These are phyloP conservation scores for Labrus mixtus DNA, from an alignment of 2,113 vertebrate genomes.

Conservation along the genomic window DNA sequence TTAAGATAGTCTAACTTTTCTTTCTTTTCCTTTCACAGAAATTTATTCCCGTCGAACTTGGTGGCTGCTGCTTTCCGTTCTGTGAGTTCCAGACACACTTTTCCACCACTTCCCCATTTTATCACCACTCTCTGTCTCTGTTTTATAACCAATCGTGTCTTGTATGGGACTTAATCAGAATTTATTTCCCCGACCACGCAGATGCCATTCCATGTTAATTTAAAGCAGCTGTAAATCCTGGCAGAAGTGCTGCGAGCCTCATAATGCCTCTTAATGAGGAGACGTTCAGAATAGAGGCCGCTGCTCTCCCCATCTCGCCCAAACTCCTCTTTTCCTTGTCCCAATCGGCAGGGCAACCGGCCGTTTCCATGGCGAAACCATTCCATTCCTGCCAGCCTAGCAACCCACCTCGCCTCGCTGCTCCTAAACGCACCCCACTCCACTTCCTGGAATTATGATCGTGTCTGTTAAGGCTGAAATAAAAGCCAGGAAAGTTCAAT, in stretches of 20 bases:
- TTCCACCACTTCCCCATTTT: not conserved
- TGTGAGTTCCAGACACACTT: slow-evolving; percentile 82
- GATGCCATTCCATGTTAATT: slow-evolving; percentile 38
- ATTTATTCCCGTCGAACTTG: slow-evolving; percentile 95
- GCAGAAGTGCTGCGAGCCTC: slow-evolving; percentile 26
- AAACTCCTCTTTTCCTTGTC: slow-evolving; percentile 44
- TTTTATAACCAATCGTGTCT: slow-evolving; percentile 1
- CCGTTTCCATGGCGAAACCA: slow-evolving; percentile 76
- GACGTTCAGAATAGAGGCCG: slow-evolving; percentile 30
- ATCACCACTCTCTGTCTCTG: not conserved
- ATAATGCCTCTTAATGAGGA: slow-evolving; percentile 56
- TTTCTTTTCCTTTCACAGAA: slow-evolving; percentile 82
- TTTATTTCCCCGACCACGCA: slow-evolving; percentile 31
- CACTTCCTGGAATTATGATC: slow-evolving; percentile 44
- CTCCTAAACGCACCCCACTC: slow-evolving; percentile 35
- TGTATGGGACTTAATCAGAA: slow-evolving; percentile 18
- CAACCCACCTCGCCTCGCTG: slow-evolving; percentile 69
- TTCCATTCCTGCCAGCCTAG: slow-evolving; percentile 76
- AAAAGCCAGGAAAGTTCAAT: slow-evolving; percentile 58
- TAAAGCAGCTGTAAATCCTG: slow-evolving; percentile 39
- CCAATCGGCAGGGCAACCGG: slow-evolving; percentile 22
- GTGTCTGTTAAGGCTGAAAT: slow-evolving; percentile 28
- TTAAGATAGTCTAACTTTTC: slow-evolving; percentile 17
- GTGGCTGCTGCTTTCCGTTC: slow-evolving; percentile 93
- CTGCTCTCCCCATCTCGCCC: slow-evolving; percentile 21